Percentiles rank a stretch among this genome's conserved stretches.
Conservation (phyloP, 2,113 vertebrate species). For the Cygnus buccinator region DNA sequence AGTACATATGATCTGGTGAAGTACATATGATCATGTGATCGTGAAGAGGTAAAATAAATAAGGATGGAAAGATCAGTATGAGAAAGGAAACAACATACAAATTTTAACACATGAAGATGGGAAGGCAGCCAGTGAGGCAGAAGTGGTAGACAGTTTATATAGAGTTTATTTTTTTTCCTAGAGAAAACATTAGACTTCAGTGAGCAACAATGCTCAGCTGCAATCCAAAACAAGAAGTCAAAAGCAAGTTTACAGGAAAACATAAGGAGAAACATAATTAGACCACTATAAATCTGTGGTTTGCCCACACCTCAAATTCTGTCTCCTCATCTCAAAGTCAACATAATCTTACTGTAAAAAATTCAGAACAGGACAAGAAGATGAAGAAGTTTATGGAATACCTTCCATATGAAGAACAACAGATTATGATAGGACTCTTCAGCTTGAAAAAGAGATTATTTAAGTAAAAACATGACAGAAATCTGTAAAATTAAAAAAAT, state of each 20-base stretch:
- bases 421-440: neutral
- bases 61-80: neutral
- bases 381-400: neutral
- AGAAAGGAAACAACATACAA: neutral
- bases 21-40: too few species aligned
- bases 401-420: fast-evolving
- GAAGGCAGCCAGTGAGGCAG: neutral
- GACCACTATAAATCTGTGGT: neutral
- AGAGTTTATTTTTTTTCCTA: neutral
- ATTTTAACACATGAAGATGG: neutral
- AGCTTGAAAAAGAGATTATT: neutral
- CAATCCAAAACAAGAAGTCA: neutral
- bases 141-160: neutral
- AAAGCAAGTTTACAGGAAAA: neutral
- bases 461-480: neutral
- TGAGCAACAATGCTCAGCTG: neutral
- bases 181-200: neutral
- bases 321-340: neutral
- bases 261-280: neutral
- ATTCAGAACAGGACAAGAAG: neutral
- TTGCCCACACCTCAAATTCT: neutral
- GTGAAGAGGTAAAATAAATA: neutral
- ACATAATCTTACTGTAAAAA: neutral
- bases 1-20: neutral
- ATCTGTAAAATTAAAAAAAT: neutral